Conservation (phyloP, 2,113 vertebrate genomes). For the Actinemys pallida region DNA sequence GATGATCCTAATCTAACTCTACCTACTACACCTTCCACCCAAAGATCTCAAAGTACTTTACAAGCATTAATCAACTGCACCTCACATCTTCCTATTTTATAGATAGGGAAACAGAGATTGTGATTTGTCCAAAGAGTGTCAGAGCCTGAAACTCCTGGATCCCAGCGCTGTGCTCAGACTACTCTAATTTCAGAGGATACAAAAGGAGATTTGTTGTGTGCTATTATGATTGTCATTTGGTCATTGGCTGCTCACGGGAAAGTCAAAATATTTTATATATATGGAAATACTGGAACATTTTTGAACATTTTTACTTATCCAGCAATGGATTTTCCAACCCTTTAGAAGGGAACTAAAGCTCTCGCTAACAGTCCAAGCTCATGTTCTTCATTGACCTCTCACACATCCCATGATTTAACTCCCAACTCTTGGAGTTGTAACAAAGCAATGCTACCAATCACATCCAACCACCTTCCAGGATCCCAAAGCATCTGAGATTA, state of each 20-base stretch:
- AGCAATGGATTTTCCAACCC: background rate
- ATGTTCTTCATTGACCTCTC: background rate
- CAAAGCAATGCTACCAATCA: background rate
- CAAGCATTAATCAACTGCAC: background rate
- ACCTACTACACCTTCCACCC: background rate
- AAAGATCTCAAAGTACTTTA: background rate
- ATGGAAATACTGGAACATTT: background rate
- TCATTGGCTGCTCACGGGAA: background rate
- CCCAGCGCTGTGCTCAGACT: background rate
- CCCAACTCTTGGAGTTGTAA: background rate
- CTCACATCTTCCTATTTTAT: background rate
- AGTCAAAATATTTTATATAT: background rate
- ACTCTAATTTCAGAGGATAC: background rate
- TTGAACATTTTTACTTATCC: background rate
- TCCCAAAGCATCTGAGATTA: background rate
- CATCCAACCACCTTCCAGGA: background rate
- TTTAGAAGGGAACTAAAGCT: background rate
- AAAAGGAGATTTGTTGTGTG: background rate
- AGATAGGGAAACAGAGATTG: background rate
- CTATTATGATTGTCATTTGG: background rate
- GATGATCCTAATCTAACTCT: background rate
- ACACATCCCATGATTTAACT: background rate
- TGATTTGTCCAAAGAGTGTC: background rate
- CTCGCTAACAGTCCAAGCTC: background rate
- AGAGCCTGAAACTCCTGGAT: background rate